A percentile compares a stretch with the other conserved stretches of the same genome.
Evolutionary conservation across 2,888 invertebrate genomes (phyloP).

Genomic region (Spilarctia lutea): DNA sequence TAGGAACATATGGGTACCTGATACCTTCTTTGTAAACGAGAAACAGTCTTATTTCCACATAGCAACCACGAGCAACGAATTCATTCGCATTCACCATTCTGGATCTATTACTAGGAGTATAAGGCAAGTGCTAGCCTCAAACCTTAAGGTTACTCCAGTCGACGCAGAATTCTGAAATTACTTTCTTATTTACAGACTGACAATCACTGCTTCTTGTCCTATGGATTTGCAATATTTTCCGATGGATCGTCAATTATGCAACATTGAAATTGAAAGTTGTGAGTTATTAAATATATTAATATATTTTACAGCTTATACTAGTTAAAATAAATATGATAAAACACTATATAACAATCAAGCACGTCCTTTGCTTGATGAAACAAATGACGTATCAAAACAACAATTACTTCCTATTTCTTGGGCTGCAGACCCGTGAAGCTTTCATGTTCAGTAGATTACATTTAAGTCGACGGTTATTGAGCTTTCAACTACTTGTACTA

Average conservation of each 20-base stretch:
- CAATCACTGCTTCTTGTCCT: slow-evolving; percentile 97
- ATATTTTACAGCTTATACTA: slow-evolving; percentile 41
- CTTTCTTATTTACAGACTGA: slow-evolving; percentile 88
- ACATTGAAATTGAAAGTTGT: slow-evolving; percentile 99
- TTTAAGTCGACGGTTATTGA: slow-evolving; percentile 50
- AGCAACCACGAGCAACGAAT: slow-evolving; percentile 99
- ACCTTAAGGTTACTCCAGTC: not conserved
- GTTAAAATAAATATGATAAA: slow-evolving; percentile 29
- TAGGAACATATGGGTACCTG: slow-evolving; percentile 99
- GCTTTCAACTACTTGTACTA: slow-evolving; percentile 52
- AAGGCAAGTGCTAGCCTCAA: slow-evolving; percentile 88
- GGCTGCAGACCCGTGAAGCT: slow-evolving; percentile 59
- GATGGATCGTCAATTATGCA: slow-evolving; percentile 97
- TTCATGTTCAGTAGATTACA: slow-evolving; percentile 61
- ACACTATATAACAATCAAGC: slow-evolving; percentile 29
- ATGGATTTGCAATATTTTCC: slow-evolving; percentile 99
- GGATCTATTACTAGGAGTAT: slow-evolving; percentile 98
- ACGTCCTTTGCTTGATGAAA: slow-evolving; percentile 48
- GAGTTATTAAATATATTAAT: slow-evolving; percentile 84
- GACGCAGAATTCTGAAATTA: not conserved
- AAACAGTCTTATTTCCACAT: slow-evolving; percentile 99
- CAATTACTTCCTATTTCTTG: slow-evolving; percentile 37
- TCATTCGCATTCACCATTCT: slow-evolving; percentile 97
- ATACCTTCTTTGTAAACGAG: slow-evolving; percentile 99
- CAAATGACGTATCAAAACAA: slow-evolving; percentile 40